These are phyloP conservation scores for Centropus unirufus DNA, from an alignment of 2,113 vertebrate genomes.

Conservation along the genomic window DNA sequence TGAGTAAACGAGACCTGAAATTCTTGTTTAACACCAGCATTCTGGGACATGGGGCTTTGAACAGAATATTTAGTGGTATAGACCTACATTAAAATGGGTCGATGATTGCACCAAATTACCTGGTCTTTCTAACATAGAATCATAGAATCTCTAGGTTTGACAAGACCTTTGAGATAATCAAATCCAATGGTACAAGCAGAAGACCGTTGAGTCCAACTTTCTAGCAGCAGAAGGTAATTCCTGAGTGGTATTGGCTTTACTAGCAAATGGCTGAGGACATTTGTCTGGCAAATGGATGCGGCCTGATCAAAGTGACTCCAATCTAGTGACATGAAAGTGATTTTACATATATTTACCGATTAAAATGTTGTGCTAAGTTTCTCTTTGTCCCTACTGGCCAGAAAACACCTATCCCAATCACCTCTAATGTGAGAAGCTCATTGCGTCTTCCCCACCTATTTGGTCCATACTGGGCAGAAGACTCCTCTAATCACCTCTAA, in stretches of 20 bases:
- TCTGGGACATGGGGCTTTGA: not conserved
- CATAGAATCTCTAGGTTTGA: too few species aligned
- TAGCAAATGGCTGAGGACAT: not conserved
- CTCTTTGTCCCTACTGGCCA: not conserved
- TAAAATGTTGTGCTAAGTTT: not conserved
- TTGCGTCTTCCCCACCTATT: not conserved
- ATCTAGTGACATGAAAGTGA: not conserved
- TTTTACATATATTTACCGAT: not conserved
- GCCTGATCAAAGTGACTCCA: not conserved
- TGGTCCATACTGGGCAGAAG: not conserved
- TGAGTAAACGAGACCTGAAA: not conserved
- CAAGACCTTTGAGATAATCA: too few species aligned
- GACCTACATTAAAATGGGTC: not conserved
- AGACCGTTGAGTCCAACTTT: too few species aligned
- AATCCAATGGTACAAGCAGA: too few species aligned
- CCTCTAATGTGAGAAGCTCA: slow-evolving; percentile 21
- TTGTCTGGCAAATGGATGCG: not conserved
- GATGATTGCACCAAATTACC: fast-evolving
- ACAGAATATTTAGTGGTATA: not conserved
- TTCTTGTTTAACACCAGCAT: not conserved
- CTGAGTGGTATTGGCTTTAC: not conserved
- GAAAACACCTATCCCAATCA: not conserved
- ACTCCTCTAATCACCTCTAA: not conserved
- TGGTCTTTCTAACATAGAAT: not conserved
- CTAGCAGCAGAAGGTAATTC: not conserved